phyloP scores from a whole-genome alignment of 92 coral and sea anemone genomes.

The Desmophyllum pertusum region DNA sequence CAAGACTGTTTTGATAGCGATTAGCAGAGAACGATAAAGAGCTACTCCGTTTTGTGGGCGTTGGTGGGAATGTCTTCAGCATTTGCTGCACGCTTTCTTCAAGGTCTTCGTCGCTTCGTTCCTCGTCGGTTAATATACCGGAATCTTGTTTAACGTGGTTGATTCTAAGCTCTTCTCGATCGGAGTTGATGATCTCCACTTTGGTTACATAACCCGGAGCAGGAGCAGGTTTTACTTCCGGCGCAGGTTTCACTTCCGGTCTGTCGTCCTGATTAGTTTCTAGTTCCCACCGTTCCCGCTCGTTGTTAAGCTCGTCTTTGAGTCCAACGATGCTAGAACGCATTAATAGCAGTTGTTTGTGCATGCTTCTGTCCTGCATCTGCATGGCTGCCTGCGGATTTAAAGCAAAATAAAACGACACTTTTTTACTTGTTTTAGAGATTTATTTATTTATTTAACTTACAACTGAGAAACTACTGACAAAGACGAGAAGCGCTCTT shows the following conservation, averaged over 20 bases:
- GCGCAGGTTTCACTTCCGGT: neutral
- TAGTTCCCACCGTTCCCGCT: constrained; percentile 38
- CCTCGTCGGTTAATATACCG: constrained; percentile 70
- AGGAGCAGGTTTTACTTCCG: neutral
- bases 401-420: neutral
- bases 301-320: constrained; percentile 51
- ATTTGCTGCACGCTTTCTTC: constrained; percentile 17
- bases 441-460: no score
- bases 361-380: constrained; percentile 64
- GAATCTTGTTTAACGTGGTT: constrained; percentile 73
- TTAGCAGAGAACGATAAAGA: constrained; percentile 18
- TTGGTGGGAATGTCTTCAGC: constrained; percentile 9
- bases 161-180: constrained; percentile 40
- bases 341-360: constrained; percentile 63
- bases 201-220: constrained; percentile 37
- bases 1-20: neutral
- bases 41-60: constrained; percentile 32
- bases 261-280: constrained; percentile 14
- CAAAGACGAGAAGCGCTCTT: no score
- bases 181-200: constrained; percentile 32
- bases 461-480: no score
- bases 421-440: no score
- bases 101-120: constrained; percentile 46
- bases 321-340: constrained; percentile 46
- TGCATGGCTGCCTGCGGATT: constrained; percentile 68